Evolutionary conservation across 1,140 invertebrate genomes (phyloP).

Genomic region (Bombyx mandarina): DNA sequence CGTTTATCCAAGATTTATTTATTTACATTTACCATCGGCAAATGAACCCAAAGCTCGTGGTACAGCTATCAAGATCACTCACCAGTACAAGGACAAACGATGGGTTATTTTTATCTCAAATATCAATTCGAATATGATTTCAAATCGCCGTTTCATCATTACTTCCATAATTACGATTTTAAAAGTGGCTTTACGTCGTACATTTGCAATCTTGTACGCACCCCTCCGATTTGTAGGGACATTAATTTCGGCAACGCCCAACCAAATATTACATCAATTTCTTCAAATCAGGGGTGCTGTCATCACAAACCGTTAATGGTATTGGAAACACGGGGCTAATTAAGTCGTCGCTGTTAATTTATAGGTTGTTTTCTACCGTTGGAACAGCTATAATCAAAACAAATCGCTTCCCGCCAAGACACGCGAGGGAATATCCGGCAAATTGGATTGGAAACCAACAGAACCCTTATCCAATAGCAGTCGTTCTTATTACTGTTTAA

Average conservation of each 20-base stretch:
- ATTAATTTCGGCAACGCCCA: conserved; percentile 47
- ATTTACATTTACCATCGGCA: too few species aligned
- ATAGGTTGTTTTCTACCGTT: conserved; percentile 37
- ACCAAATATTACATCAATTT: conserved; percentile 51
- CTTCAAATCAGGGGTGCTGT: conserved; percentile 36
- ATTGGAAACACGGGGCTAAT: conserved; percentile 59
- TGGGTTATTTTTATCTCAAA: too few species aligned
- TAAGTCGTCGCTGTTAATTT: conserved; percentile 59
- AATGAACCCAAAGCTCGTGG: too few species aligned
- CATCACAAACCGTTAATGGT: conserved; percentile 58
- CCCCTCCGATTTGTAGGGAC: conserved; percentile 20
- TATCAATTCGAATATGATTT: too few species aligned
- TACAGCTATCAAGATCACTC: too few species aligned
- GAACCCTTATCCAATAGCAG: conserved; percentile 18
- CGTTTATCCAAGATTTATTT: too few species aligned
- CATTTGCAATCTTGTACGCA: too few species aligned
- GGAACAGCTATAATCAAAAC: conserved; percentile 55
- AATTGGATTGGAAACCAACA: conserved; percentile 38
- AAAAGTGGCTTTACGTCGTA: too few species aligned
- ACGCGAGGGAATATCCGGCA: conserved; percentile 46
- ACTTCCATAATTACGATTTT: too few species aligned
- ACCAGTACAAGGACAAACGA: too few species aligned
- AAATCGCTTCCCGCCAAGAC: conserved; percentile 48
- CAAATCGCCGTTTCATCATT: too few species aligned
- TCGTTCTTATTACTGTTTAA: not conserved